Evolutionary conservation across 2,113 vertebrate genomes (phyloP).

Genomic region (Globicephala melas): DNA sequence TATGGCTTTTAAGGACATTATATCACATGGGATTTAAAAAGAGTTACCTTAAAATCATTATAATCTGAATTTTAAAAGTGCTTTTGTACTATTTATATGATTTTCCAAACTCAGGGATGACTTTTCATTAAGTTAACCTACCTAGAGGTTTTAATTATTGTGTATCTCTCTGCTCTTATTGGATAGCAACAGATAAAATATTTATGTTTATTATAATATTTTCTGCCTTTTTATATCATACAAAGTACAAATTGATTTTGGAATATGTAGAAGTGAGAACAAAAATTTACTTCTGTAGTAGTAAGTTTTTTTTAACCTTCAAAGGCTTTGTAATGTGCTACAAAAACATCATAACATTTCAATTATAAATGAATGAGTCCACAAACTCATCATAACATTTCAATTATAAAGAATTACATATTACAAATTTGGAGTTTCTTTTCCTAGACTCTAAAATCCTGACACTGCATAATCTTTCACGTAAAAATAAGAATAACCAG

Average conservation of each 20-base stretch:
- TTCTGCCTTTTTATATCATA: neutral
- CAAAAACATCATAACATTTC: neutral
- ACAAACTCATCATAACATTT: neutral
- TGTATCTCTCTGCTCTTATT: neutral
- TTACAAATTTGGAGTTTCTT: neutral
- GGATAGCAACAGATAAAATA: neutral
- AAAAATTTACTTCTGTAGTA: neutral
- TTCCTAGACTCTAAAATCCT: neutral
- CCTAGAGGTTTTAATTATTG: neutral
- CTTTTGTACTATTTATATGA: neutral
- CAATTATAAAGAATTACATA: neutral
- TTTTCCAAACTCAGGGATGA: slow-evolving; percentile 37
- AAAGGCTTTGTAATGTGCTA: neutral
- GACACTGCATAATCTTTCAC: neutral
- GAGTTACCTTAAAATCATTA: slow-evolving; percentile 23
- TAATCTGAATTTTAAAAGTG: neutral
- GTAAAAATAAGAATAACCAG: neutral
- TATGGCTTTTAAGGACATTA: slow-evolving; percentile 20
- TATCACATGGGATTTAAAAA: slow-evolving; percentile 29
- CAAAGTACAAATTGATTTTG: neutral
- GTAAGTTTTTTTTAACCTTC: neutral
- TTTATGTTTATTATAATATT: neutral
- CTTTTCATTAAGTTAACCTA: slow-evolving; percentile 32
- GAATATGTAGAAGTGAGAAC: slow-evolving; percentile 1
- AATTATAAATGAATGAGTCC: neutral